A percentile compares a stretch with the other conserved stretches of the same genome.
Evolutionary conservation across 2,888 invertebrate genomes (phyloP).

Genomic region (Carpatolechia fugitivella): DNA sequence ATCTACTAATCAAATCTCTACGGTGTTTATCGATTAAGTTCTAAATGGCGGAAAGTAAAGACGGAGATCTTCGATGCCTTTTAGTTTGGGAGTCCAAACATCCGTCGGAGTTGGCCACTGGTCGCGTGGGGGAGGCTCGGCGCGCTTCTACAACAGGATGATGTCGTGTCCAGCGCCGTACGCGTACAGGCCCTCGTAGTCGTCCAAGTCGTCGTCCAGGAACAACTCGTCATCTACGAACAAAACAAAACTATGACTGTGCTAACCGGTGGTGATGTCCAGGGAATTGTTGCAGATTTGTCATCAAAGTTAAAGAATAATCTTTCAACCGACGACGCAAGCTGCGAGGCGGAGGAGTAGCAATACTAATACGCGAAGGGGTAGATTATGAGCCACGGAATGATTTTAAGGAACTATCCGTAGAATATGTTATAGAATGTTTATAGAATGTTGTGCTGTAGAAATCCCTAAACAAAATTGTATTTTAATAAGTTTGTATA

Average conservation of each 20-base stretch:
- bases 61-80: too few relatives aligned
- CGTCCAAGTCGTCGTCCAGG: conserved; percentile 51
- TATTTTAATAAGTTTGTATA: not conserved
- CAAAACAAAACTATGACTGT: not conserved
- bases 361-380: not conserved
- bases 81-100: too few relatives aligned
- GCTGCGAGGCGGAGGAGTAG: too few relatives aligned
- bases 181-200: conserved; percentile 44
- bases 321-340: too few relatives aligned
- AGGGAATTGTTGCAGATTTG: too few relatives aligned
- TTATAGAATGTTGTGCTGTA: not conserved
- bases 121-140: not conserved
- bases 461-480: not conserved
- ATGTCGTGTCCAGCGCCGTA: conserved; percentile 46
- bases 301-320: too few relatives aligned
- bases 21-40: too few relatives aligned
- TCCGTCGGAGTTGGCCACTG: not conserved
- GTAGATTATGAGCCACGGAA: not conserved
- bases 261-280: too few relatives aligned
- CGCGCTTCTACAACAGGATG: conserved; percentile 38
- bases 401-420: not conserved
- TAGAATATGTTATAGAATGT: too few relatives aligned
- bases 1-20: too few relatives aligned
- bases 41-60: too few relatives aligned
- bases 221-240: conserved; percentile 52